Evolutionary conservation across 2,888 invertebrate genomes (phyloP), one percentile per base, ranked within the genome.

Genomic region (Xanthia togata): DNA sequence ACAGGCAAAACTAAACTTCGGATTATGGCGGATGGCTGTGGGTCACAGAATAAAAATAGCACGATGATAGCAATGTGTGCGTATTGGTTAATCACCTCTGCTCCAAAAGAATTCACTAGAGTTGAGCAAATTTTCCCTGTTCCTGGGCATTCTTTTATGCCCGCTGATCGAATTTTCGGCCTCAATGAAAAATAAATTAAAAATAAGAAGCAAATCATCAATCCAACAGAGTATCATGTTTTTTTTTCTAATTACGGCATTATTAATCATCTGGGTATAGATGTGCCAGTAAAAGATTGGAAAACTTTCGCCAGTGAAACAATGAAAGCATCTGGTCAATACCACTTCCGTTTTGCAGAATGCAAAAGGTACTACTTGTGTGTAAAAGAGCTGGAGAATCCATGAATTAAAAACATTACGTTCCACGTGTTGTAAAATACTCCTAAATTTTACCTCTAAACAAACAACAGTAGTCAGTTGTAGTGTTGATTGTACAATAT

Each of bases 31-130:
- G 71, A 71, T 50, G 62, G 71, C 14, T 84, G 83, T 64, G 44
- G 64, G 0, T 65, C 26, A 26, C 44, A 47, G 64, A 65, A 47
- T 1, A 81, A 81, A 63, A 81, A 75, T 72, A 76, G 73, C 44
- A 81, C 74, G 64, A 77, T 87, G 79, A 79, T 87, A 38, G 72
- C 79, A 23, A 84, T 86, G 86, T 62, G 65, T 78, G 73, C 72
- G 57, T 38, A 83, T 65, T 65, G 64, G 44, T 47, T 65, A 65
- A 65, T 44, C 11, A 65, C 44, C 44, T 0, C 17, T 47, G 20
- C 44, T 4, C 64, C 64, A 65, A 65, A 44, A 44, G 44, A 65
- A 47, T 47, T 47, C 47, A 65, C 44, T 47, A 65, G 11, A 47
- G 47, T 65, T 65, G 47, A 65, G 6, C 65, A 31, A 47, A 0